Conservation (phyloP, 2,888 invertebrate species). For the Hartigia nigra region DNA sequence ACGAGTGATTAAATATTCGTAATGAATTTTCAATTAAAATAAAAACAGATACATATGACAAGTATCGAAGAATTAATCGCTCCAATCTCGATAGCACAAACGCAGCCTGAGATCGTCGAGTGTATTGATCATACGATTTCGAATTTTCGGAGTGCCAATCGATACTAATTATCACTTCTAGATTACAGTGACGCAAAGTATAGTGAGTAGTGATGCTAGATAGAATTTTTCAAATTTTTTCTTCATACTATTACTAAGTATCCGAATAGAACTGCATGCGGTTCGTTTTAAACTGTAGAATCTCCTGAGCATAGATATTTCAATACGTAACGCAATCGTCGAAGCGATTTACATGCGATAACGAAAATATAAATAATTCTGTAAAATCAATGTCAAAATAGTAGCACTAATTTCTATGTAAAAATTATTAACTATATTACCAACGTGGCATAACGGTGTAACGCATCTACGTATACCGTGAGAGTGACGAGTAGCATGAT, state of each 20-base stretch:
- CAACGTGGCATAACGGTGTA: constrained; percentile 41
- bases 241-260: background rate
- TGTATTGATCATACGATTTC: background rate
- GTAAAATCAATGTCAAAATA: background rate
- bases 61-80: background rate
- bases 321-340: background rate
- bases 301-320: background rate
- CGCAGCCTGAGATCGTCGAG: background rate
- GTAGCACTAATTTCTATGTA: background rate
- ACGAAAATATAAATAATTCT: background rate
- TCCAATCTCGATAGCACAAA: background rate
- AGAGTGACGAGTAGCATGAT: background rate
- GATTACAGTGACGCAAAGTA: background rate
- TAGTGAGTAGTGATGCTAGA: background rate
- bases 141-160: background rate
- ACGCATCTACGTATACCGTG: constrained; percentile 26
- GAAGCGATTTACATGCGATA: background rate
- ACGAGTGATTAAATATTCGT: constrained; percentile 20
- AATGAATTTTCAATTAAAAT: background rate
- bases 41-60: background rate
- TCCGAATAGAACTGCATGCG: background rate
- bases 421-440: background rate
- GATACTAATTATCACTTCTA: background rate
- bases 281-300: background rate
- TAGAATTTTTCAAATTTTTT: background rate